phyloP scores from a whole-genome alignment of 1,140 invertebrate species.

The Hyposmocoma kahamanoa region DNA sequence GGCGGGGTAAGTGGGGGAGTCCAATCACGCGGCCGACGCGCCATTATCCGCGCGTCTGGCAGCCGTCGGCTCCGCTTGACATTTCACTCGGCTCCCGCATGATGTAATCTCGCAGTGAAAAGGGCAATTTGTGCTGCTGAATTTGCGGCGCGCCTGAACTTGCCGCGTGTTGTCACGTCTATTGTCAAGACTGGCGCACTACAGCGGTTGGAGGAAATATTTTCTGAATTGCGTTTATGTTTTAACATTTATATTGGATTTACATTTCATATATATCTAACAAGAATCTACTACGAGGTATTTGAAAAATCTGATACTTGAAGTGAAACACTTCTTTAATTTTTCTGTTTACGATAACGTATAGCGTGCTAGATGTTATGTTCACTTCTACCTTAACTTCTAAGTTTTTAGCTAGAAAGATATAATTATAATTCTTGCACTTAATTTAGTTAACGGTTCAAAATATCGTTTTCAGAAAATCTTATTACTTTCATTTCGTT shows the following conservation, averaged over 20 bases:
- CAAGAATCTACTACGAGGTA: no score
- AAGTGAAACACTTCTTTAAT: no score
- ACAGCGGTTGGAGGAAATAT: slow-evolving; percentile 40
- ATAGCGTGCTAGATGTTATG: no score
- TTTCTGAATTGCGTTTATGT: slow-evolving; percentile 15
- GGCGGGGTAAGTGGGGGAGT: slow-evolving; percentile 39
- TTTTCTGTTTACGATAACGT: no score
- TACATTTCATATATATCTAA: no score
- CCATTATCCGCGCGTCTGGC: slow-evolving; percentile 74
- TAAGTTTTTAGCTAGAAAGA: no score
- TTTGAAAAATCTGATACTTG: no score
- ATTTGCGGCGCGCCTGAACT: slow-evolving; percentile 67
- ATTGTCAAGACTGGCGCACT: slow-evolving; percentile 50
- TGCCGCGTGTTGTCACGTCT: slow-evolving; percentile 62
- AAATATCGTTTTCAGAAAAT: no score
- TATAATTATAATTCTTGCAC: no score
- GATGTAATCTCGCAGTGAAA: slow-evolving; percentile 74
- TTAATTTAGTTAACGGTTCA: no score
- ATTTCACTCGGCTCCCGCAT: slow-evolving; percentile 72
- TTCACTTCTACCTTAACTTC: no score
- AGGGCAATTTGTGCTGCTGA: slow-evolving; percentile 71
- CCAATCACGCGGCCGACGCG: slow-evolving; percentile 73
- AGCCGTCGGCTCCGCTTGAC: slow-evolving; percentile 70
- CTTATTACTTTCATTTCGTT: no score
- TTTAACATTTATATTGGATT: not conserved